These are phyloP conservation scores for Wiebesia pumilae DNA, from an alignment of 1,140 invertebrate species.

Conservation along the genomic window DNA sequence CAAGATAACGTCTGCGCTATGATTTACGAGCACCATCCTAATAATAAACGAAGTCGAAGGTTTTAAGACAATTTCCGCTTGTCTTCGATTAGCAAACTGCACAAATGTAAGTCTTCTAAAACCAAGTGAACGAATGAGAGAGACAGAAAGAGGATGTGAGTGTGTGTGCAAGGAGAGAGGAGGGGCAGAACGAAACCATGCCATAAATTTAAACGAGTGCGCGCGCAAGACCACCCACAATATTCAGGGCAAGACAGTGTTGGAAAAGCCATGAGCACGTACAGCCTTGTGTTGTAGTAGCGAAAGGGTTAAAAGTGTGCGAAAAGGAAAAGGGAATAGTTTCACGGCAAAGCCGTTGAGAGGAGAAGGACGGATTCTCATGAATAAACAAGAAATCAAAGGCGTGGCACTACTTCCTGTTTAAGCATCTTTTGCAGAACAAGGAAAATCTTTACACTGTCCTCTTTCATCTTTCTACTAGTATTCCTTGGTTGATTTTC, in stretches of 20 bases:
- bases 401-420: neutral
- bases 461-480: neutral
- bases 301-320: slow-evolving; percentile 31
- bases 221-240: slow-evolving; percentile 32
- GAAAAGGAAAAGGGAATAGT: neutral
- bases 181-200: neutral
- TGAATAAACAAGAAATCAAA: neutral
- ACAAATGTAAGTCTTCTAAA: neutral
- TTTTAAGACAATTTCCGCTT: slow-evolving; percentile 20
- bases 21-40: slow-evolving; percentile 24
- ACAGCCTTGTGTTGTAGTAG: neutral
- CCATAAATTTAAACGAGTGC: slow-evolving; percentile 41
- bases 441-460: slow-evolving; percentile 6
- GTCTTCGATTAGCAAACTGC: neutral
- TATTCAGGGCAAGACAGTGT: neutral
- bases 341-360: neutral
- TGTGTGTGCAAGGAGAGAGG: neutral
- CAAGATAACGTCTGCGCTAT: slow-evolving; percentile 6
- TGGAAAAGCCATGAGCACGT: slow-evolving; percentile 1
- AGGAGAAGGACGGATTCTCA: neutral
- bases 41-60: slow-evolving; percentile 15
- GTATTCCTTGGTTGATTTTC: neutral
- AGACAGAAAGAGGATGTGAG: neutral
- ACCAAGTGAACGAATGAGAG: neutral
- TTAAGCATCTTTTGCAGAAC: slow-evolving; percentile 17